Evolutionary conservation across 1,140 invertebrate genomes (phyloP).

Genomic region (Cephus cinctus): DNA sequence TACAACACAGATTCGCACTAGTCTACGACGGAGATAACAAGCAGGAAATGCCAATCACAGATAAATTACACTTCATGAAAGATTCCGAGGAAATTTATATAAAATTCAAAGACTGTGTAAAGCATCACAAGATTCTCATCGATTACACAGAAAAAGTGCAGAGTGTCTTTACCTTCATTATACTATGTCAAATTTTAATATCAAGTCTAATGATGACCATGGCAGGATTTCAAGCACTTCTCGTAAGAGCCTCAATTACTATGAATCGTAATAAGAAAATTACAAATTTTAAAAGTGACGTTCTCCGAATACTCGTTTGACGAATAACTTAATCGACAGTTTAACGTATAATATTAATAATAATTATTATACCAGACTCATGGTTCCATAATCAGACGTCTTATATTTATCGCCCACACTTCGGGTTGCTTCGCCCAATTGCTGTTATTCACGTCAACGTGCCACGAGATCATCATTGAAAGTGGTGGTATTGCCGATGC

Average conservation of each 20-base stretch:
- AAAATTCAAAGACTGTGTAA: slow-evolving; percentile 7
- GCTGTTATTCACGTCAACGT: background rate
- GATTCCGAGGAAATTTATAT: background rate
- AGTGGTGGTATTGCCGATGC: background rate
- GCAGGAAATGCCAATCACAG: too few species aligned
- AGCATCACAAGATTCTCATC: background rate
- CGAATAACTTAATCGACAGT: too few species aligned
- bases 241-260: too few species aligned
- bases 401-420: background rate
- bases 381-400: background rate
- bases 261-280: too few species aligned
- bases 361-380: too few species aligned
- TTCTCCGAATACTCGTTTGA: too few species aligned
- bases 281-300: too few species aligned
- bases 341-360: too few species aligned
- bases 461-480: background rate
- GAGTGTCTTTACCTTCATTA: background rate
- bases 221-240: background rate
- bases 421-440: background rate
- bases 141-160: background rate
- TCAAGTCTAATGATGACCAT: background rate
- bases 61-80: background rate
- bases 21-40: background rate
- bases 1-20: slow-evolving; percentile 11
- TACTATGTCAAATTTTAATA: background rate